A percentile compares a stretch with the other conserved stretches of the same genome.
Conservation (phyloP, 2,888 invertebrate species). For the Tyria jacobaeae region DNA sequence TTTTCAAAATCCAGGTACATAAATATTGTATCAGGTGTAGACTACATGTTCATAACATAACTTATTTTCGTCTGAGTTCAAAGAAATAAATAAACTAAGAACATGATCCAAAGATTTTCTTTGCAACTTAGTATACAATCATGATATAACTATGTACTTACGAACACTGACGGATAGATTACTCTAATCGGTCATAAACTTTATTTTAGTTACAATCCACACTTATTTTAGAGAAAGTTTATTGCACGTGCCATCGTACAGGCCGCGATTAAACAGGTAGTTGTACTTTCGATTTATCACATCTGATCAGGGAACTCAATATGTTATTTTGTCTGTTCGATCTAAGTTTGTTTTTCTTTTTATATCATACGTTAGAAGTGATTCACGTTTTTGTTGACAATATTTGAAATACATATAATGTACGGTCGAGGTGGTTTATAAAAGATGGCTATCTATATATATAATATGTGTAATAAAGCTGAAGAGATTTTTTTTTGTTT, state of each 20-base stretch:
- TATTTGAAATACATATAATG: no score
- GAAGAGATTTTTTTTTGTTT: no score
- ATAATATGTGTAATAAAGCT: no score
- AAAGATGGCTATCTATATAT: no score
- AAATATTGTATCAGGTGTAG: no score
- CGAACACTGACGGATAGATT: conserved; percentile 40
- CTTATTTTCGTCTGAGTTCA: no score
- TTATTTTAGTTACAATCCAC: conserved; percentile 39
- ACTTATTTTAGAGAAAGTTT: conserved; percentile 63
- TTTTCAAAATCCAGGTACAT: no score
- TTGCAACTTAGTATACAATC: conserved; percentile 8
- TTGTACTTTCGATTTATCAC: conserved; percentile 57
- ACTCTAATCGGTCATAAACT: conserved; percentile 42
- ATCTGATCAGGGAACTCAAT: conserved; percentile 40
- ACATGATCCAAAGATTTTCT: conserved; percentile 10
- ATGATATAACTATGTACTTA: conserved; percentile 28
- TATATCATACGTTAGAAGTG: background rate
- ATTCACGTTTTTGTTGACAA: background rate
- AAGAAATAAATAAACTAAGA: background rate
- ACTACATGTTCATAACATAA: no score
- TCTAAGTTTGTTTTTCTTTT: conserved; percentile 25
- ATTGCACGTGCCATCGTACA: conserved; percentile 44
- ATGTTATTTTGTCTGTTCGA: conserved; percentile 39
- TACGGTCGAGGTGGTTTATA: no score
- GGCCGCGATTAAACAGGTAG: conserved; percentile 41